A percentile compares a stretch with the other conserved stretches of the same genome.
Conservation (phyloP, 1,140 invertebrate genomes). For the Babylonia areolata region DNA sequence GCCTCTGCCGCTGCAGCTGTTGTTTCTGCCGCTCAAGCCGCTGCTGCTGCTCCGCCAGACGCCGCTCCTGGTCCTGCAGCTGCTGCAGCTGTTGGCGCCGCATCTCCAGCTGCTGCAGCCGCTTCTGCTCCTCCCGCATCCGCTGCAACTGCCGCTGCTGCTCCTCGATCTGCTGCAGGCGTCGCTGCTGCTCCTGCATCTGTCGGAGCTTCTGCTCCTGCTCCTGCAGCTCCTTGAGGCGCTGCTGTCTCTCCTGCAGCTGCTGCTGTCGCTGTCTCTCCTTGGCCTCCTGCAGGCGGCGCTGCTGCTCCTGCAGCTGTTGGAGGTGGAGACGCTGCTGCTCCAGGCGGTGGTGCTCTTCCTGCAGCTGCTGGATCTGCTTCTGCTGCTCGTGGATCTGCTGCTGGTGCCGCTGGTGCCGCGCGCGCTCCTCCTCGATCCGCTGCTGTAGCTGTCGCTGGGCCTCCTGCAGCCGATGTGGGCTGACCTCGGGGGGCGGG, state of each 20-base stretch:
- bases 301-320: conserved; percentile 17
- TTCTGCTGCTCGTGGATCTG: neutral
- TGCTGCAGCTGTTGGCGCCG: neutral
- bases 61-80: conserved; percentile 18
- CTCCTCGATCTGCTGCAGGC: neutral
- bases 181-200: conserved; percentile 5
- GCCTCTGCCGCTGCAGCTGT: neutral
- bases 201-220: conserved; percentile 1
- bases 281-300: conserved; percentile 3
- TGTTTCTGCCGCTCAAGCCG: neutral
- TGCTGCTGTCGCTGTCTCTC: conserved; percentile 13
- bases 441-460: neutral
- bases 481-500: neutral
- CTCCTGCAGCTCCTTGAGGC: neutral
- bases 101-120: conserved; percentile 17
- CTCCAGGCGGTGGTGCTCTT: neutral
- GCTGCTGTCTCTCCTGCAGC: neutral
- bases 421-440: neutral
- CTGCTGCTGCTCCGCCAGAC: conserved; percentile 9
- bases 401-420: neutral
- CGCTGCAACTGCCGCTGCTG: conserved; percentile 4
- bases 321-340: neutral
- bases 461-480: neutral
- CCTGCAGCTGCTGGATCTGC: neutral
- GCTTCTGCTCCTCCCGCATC: conserved; percentile 12